Evolutionary conservation across 2,113 vertebrate genomes (phyloP), one percentile per base, ranked within the genome.

Genomic region (Camelus bactrianus): DNA sequence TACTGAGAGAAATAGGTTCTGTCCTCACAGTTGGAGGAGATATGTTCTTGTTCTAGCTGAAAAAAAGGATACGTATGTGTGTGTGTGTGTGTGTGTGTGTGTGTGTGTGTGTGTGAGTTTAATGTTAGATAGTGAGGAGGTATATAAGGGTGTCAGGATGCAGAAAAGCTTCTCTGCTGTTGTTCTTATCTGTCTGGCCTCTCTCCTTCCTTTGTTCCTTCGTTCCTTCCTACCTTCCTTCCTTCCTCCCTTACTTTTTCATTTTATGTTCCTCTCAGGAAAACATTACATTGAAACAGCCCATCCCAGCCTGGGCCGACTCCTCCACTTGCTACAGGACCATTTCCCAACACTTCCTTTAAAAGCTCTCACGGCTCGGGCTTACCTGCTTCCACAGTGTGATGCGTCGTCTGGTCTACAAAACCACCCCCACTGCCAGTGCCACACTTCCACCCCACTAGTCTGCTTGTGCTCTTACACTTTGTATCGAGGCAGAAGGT

Each of bases 211-310:
- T 42, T 48, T 38, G 13, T 24, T 79, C 22, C 14, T 24, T 50
- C 26, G 56, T n/a, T 48, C 22, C n/a, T 1, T 67, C 15, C 48
- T 8, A 72, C 72, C 60, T 14, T 35, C 64, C 14, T 30, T 48
- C 15, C 69, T 28, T 38, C 11, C 38, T 0, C 60, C 73, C 64
- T 20, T 58, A 58, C 28, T 62, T 65, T 95, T 38, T 32, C 3
- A n/a, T 26, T 93, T 94, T 79, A 1, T 91, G 54, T 52, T 92
- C 8, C 35, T 76, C 15, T 84, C 88, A 91, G 75, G 38, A 86
- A 83, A 91, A 84, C n/a, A 14, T 50, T 50, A 79, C 11, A 60
- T 6, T 76, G 67, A 92, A 60, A 76, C 2, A 93, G 30, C 17
- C 73, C 77, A 8, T 38, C 12, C 58, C 54, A 85, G 10, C n/a